phyloP scores from a whole-genome alignment of 2,888 invertebrate genomes.

The Drosophila nr. fundita region DNA sequence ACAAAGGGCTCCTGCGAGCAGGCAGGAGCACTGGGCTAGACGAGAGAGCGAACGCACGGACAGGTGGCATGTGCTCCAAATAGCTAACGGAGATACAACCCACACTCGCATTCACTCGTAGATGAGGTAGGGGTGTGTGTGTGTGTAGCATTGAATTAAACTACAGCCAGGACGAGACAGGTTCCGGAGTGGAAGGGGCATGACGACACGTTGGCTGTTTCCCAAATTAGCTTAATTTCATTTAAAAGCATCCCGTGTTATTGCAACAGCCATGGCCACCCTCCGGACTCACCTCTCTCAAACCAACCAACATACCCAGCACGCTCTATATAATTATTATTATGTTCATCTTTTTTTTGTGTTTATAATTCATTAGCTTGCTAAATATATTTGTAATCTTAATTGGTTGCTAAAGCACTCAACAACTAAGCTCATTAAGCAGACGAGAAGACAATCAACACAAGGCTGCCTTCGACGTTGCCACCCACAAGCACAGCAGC shows the following conservation, averaged over 20 bases:
- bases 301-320: not conserved
- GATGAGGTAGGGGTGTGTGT: conserved; percentile 29
- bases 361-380: conserved; percentile 72
- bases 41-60: conserved; percentile 34
- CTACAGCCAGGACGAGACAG: conserved; percentile 41
- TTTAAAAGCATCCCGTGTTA: conserved; percentile 69
- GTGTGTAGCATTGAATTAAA: conserved; percentile 64
- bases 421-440: conserved; percentile 51
- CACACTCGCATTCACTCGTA: conserved; percentile 8
- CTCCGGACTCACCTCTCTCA: not conserved
- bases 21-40: conserved; percentile 3
- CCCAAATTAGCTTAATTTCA: conserved; percentile 79
- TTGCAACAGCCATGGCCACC: conserved; percentile 30
- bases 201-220: conserved; percentile 62
- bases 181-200: conserved; percentile 28
- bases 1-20: not conserved
- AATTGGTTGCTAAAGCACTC: conserved; percentile 63
- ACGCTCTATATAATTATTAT: conserved; percentile 9
- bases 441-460: conserved; percentile 40
- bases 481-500: not conserved
- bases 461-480: not conserved
- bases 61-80: conserved; percentile 73
- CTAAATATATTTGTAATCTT: conserved; percentile 71
- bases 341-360: conserved; percentile 27
- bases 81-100: conserved; percentile 47